Evolutionary conservation across 2,797 vertebrate genomes (phyloP).

Genomic region (Crax fasciolata): DNA sequence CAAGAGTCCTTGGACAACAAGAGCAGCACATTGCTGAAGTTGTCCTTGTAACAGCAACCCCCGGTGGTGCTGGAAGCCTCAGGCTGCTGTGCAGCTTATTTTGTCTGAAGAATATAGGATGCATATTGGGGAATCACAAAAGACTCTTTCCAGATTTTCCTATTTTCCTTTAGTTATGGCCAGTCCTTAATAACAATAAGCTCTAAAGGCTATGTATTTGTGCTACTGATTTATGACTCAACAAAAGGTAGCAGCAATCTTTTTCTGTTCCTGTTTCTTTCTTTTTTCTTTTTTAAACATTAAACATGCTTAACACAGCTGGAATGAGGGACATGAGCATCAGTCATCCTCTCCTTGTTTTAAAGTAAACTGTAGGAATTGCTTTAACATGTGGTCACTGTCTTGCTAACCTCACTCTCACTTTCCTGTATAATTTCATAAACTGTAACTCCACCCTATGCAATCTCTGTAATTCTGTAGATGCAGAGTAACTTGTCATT

Average conservation of each 20-base stretch:
- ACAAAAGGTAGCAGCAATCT: neutral
- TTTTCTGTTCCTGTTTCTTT: neutral
- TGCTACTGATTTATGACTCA: neutral
- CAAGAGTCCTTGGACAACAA: neutral
- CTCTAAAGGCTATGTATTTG: neutral
- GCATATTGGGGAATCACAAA: neutral
- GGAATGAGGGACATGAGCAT: neutral
- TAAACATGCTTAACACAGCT: neutral
- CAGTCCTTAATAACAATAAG: neutral
- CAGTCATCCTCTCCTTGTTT: neutral
- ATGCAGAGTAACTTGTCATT: slow-evolving; percentile 4
- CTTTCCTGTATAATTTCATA: neutral
- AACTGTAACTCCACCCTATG: neutral
- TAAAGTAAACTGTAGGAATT: neutral
- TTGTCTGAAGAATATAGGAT: neutral
- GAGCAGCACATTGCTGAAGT: neutral
- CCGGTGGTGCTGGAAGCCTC: neutral
- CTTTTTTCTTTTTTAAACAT: too few relatives aligned
- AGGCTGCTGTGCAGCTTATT: neutral
- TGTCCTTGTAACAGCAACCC: neutral
- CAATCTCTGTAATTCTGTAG: neutral
- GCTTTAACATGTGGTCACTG: neutral
- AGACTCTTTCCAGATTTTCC: neutral
- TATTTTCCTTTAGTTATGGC: neutral
- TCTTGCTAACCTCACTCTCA: neutral